These are phyloP conservation scores for Ptilodon capucinus DNA, from an alignment of 2,888 invertebrate species.

Conservation along the genomic window DNA sequence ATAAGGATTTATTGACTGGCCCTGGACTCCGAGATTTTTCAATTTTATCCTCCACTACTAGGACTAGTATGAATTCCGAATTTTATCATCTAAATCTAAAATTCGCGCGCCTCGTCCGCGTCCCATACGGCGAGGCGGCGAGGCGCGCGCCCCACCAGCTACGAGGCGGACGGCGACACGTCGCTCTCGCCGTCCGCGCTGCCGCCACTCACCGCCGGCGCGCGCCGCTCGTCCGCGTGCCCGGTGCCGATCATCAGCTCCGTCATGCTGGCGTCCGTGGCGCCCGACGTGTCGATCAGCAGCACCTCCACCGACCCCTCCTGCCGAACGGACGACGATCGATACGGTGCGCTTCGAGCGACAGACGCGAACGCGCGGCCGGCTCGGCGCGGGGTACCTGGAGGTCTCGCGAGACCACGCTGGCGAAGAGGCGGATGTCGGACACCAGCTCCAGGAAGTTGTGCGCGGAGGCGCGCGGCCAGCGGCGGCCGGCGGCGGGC, in stretches of 20 bases:
- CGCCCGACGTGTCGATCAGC: slow-evolving; percentile 76
- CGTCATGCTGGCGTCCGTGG: slow-evolving; percentile 75
- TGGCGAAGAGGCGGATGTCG: slow-evolving; percentile 61
- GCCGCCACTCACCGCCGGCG: slow-evolving; percentile 52
- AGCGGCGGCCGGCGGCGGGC: slow-evolving; percentile 58
- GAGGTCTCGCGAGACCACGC: slow-evolving; percentile 44
- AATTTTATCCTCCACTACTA: too few species aligned
- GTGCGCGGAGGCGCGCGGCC: slow-evolving; percentile 66
- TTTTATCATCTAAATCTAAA: slow-evolving; percentile 17
- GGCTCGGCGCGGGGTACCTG: too few species aligned
- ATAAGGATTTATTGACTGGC: too few species aligned
- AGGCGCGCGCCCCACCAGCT: slow-evolving; percentile 40
- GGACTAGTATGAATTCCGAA: slow-evolving; percentile 1
- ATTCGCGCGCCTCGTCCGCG: slow-evolving; percentile 14
- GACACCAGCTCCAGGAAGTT: slow-evolving; percentile 62
- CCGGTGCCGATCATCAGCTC: slow-evolving; percentile 71
- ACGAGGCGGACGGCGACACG: slow-evolving; percentile 55
- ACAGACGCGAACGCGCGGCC: too few species aligned
- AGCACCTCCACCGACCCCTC: slow-evolving; percentile 61
- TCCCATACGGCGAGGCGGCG: slow-evolving; percentile 49
- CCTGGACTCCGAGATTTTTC: too few species aligned
- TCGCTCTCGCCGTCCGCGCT: slow-evolving; percentile 31
- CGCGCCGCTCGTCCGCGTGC: slow-evolving; percentile 64
- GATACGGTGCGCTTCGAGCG: too few species aligned
- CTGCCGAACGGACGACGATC: slow-evolving; percentile 26